Base-by-base conservation (phyloP, 2,113 vertebrate genomes). In the Copsychus sechellarum region DNA sequence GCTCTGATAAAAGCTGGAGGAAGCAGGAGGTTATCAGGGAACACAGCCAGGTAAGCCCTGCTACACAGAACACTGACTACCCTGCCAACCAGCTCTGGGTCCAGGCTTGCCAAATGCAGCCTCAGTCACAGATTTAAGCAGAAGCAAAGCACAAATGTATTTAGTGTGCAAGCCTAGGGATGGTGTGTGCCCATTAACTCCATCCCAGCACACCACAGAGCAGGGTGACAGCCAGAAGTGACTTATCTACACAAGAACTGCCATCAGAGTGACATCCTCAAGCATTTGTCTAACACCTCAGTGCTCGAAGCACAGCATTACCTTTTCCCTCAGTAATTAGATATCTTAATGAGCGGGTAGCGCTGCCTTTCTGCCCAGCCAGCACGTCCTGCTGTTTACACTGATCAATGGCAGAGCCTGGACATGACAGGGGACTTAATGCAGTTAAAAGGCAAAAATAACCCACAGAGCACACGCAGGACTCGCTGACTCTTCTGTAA, bases 21-120 rank as follows among this genome's bases (percentile, higher is more conserved):
- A 67, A 91, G 76, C 31, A n/a, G 16, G 48, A 90, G 95, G 86
- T 97, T 96, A 97, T 97, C 96, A 54, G 90, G 53, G 40, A 92
- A 81, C 81, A 86, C 26, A n/a, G 81, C 8, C 93, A 74, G 86
- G 92, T 94, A 69, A 97, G 36, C 77, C 79, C 58, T 31, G 51
- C 50, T 24, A 5, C 23, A n/a, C 50, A 78, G 14, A 42, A 13
- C 56, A n/a, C 54, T 1, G 5, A 71, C 51, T 45, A 10, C 4
- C 31, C 89, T 77, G 72, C 57, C 61, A 62, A 13, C 26, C 56
- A 31, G 3, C 53, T 45, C 92, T 51, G 3, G 3, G 45, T 18
- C 42, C 26, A 81, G 62, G 51, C 62, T 50, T 2, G 1, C 36
- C 40, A 83, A 89, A 50, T 9, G 8, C 66, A 43, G 47, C 24